Evolutionary conservation across 2,888 invertebrate genomes (phyloP).

Genomic region (Mechanitis messenoides): DNA sequence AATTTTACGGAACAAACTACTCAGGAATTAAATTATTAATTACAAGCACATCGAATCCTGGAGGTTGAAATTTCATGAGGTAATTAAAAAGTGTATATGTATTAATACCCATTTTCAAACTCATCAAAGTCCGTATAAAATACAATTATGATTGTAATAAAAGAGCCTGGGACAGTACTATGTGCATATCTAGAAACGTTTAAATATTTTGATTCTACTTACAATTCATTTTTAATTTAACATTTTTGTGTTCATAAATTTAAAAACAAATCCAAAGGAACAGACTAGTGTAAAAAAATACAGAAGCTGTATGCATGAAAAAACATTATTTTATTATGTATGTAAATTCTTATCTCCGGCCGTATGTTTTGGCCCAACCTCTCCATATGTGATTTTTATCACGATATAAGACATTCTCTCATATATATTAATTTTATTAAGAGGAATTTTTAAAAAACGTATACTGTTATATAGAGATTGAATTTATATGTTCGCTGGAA

Average conservation of each 20-base stretch:
- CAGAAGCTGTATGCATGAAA: neutral
- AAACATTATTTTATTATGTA: constrained; percentile 5
- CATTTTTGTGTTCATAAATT: neutral
- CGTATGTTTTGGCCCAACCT: neutral
- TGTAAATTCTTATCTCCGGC: constrained; percentile 3
- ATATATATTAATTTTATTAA: constrained; percentile 3
- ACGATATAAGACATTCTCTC: constrained; percentile 1
- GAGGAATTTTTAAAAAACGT: neutral
- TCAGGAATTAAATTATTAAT: too few species aligned
- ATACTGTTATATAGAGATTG: neutral
- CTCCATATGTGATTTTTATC: constrained; percentile 2
- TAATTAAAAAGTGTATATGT: too few species aligned
- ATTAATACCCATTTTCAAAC: too few species aligned
- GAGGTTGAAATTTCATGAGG: too few species aligned
- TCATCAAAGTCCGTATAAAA: too few species aligned
- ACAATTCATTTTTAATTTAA: neutral
- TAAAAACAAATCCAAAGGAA: neutral
- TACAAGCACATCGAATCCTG: too few species aligned
- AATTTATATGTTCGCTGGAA: neutral
- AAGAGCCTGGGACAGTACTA: neutral
- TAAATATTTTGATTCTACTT: neutral
- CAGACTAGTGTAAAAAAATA: neutral
- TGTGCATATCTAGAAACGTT: neutral
- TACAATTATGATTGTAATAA: too few species aligned
- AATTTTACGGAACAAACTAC: too few species aligned